Evolutionary conservation across 2,888 invertebrate genomes (phyloP).

Genomic region (Lasioglossum leucozonium): DNA sequence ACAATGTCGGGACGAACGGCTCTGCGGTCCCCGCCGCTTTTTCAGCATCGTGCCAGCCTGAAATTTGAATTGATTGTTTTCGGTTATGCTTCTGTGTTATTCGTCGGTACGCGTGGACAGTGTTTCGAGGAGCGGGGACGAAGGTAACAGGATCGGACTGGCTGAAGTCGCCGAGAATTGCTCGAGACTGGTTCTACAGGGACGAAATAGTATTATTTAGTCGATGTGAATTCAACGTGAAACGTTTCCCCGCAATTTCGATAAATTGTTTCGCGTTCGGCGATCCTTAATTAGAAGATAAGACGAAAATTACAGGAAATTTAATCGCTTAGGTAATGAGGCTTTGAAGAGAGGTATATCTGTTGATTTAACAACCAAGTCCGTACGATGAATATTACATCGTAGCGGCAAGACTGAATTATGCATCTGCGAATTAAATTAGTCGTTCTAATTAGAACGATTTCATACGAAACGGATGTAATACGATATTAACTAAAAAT

Average conservation of each 20-base stretch:
- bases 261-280: background rate
- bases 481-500: background rate
- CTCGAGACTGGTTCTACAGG: background rate
- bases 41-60: constrained; percentile 29
- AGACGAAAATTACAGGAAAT: background rate
- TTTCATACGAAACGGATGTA: background rate
- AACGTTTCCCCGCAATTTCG: background rate
- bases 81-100: background rate
- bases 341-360: background rate
- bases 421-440: background rate
- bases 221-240: background rate
- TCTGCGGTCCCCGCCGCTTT: background rate
- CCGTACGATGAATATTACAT: background rate
- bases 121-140: background rate
- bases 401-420: background rate
- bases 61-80: constrained; percentile 9
- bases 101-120: background rate
- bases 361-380: background rate
- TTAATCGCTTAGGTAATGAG: background rate
- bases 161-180: background rate
- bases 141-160: background rate
- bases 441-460: background rate
- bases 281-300: background rate
- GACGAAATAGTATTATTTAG: background rate
- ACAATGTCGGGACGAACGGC: background rate